phyloP scores from a whole-genome alignment of 2,888 invertebrate species.

The Morpho achilles region DNA sequence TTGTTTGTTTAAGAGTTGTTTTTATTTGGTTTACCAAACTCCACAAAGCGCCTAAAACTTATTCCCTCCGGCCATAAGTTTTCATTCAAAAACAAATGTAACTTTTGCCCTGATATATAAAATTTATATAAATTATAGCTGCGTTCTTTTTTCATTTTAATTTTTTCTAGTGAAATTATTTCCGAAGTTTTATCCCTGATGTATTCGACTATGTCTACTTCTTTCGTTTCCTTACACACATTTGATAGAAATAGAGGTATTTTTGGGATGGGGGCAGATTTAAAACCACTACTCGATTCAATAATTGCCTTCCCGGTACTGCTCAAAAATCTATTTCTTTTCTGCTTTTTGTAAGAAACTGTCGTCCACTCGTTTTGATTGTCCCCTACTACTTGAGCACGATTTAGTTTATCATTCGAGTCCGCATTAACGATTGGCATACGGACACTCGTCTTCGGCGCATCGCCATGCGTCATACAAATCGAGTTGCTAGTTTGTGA shows the following conservation, averaged over 20 bases:
- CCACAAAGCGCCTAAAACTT: too few species aligned
- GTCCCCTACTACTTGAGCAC: background rate
- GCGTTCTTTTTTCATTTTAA: slow-evolving; percentile 7
- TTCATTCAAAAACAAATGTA: too few species aligned
- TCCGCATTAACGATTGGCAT: background rate
- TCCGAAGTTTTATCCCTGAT: slow-evolving; percentile 12
- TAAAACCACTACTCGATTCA: too few species aligned
- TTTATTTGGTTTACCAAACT: too few species aligned
- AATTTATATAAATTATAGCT: slow-evolving; percentile 24
- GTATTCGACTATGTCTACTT: slow-evolving; percentile 14
- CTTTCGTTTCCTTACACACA: slow-evolving; percentile 7
- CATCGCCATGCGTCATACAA: background rate
- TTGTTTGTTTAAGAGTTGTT: too few species aligned
- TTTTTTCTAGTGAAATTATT: slow-evolving; percentile 9
- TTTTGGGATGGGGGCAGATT: too few species aligned
- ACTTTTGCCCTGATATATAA: slow-evolving; percentile 8
- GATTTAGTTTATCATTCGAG: background rate
- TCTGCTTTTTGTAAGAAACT: background rate
- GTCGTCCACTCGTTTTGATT: background rate
- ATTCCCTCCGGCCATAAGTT: too few species aligned
- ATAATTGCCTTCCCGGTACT: too few species aligned
- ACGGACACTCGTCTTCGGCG: too few species aligned
- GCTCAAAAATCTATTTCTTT: slow-evolving; percentile 1
- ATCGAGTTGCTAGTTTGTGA: background rate
- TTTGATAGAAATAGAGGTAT: slow-evolving; percentile 19